Evolutionary conservation across 2,888 invertebrate genomes (phyloP).

Genomic region (Caenorhabditis macrosperma): DNA sequence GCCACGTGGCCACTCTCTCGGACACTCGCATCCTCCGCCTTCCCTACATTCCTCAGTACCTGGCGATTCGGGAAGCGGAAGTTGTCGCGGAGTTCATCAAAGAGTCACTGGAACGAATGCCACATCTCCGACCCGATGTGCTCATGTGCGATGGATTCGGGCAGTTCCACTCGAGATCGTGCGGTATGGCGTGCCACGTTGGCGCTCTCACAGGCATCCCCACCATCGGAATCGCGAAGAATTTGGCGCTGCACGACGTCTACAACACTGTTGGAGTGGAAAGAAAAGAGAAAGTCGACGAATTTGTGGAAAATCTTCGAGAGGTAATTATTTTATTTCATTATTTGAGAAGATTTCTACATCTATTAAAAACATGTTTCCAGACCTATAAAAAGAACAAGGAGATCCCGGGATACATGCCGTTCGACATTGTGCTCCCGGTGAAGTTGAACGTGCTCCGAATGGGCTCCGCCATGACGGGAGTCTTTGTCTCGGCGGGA

Average conservation of each 20-base stretch:
- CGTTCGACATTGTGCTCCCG: conserved; percentile 48
- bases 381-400: conserved; percentile 24
- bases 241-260: conserved; percentile 79
- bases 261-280: conserved; percentile 71
- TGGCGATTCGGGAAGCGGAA: conserved; percentile 82
- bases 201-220: conserved; percentile 81
- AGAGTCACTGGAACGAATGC: conserved; percentile 71
- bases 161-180: conserved; percentile 81
- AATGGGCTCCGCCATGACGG: conserved; percentile 63
- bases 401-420: conserved; percentile 8
- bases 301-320: conserved; percentile 29
- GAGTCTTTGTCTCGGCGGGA: conserved; percentile 81
- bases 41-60: conserved; percentile 82
- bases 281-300: conserved; percentile 28
- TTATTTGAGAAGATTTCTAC: neutral
- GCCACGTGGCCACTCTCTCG: conserved; percentile 81
- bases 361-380: neutral
- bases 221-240: conserved; percentile 82
- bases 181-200: conserved; percentile 82
- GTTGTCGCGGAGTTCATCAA: conserved; percentile 74
- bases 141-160: conserved; percentile 83
- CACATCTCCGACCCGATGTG: conserved; percentile 81
- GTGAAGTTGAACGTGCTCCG: conserved; percentile 31
- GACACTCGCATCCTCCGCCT: conserved; percentile 79
- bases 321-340: conserved; percentile 11